Conservation (phyloP, 2,888 invertebrate genomes). For the Epinotia bilunana region DNA sequence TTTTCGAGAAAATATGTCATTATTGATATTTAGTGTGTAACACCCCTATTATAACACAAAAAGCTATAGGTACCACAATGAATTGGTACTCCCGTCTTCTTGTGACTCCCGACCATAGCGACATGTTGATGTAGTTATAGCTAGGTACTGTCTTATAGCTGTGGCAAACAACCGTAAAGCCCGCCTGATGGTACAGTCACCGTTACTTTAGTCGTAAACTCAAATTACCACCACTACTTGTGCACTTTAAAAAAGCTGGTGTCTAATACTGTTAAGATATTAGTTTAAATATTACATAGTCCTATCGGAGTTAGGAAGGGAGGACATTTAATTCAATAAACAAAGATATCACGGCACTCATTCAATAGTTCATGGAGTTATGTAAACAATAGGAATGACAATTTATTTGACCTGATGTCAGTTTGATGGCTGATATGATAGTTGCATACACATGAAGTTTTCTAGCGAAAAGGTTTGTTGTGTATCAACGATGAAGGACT, state of each 20-base stretch:
- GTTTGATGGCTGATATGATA: not conserved
- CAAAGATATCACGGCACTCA: too few species aligned
- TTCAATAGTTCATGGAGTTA: not conserved
- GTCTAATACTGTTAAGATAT: not conserved
- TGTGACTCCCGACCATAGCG: constrained; percentile 65
- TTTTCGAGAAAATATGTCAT: too few species aligned
- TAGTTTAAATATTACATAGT: too few species aligned
- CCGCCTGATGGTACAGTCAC: not conserved
- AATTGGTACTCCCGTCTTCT: constrained; percentile 72
- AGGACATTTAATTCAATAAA: not conserved
- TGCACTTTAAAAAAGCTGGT: too few species aligned
- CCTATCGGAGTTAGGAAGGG: not conserved
- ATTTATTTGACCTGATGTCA: constrained; percentile 5
- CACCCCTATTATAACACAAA: too few species aligned
- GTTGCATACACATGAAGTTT: not conserved
- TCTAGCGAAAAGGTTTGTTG: not conserved
- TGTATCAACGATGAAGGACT: too few species aligned
- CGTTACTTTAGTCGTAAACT: not conserved
- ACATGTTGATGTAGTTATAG: not conserved
- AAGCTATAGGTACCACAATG: constrained; percentile 67
- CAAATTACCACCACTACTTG: too few species aligned
- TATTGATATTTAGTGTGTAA: too few species aligned
- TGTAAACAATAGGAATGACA: constrained; percentile 27
- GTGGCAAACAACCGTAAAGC: not conserved
- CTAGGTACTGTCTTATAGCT: not conserved